These are phyloP conservation scores for Patagioenas fasciata DNA, from an alignment of 2,113 vertebrate species.

Conservation along the genomic window DNA sequence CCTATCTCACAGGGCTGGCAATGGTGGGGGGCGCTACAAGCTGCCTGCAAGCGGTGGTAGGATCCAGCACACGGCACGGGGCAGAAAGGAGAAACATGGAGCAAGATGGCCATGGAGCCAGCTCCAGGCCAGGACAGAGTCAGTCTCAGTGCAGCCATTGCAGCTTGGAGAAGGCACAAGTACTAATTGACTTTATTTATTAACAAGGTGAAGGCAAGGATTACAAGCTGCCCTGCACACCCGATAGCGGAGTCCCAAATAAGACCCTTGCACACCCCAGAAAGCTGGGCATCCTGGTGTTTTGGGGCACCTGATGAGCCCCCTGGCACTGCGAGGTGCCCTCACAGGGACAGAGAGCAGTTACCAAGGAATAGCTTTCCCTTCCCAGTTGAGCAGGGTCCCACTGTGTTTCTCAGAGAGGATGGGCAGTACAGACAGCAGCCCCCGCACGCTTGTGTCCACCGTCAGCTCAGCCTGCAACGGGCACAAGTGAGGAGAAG, in stretches of 20 bases:
- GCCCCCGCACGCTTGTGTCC: conserved; percentile 60
- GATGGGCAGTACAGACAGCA: conserved; percentile 59
- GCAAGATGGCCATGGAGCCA: neutral
- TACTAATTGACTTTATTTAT: neutral
- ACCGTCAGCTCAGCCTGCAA: conserved; percentile 61
- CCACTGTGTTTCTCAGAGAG: conserved; percentile 62
- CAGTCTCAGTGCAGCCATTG: neutral
- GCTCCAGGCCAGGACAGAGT: neutral
- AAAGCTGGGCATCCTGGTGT: neutral
- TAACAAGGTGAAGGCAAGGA: neutral
- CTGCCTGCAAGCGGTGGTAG: neutral
- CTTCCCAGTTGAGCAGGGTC: conserved; percentile 67
- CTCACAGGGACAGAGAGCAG: rapidly evolving
- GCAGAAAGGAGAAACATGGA: neutral
- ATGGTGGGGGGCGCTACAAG: neutral
- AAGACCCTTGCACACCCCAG: neutral
- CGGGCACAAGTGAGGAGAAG: neutral
- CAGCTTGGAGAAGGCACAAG: neutral
- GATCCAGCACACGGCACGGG: neutral
- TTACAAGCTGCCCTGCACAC: neutral
- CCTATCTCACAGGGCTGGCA: neutral
- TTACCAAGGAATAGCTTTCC: conserved; percentile 73
- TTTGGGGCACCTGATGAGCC: neutral
- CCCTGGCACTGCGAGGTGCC: rapidly evolving
- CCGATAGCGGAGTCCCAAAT: neutral